These are phyloP conservation scores for Cyaniris semiargus DNA, from an alignment of 2,888 invertebrate genomes.

Conservation along the genomic window DNA sequence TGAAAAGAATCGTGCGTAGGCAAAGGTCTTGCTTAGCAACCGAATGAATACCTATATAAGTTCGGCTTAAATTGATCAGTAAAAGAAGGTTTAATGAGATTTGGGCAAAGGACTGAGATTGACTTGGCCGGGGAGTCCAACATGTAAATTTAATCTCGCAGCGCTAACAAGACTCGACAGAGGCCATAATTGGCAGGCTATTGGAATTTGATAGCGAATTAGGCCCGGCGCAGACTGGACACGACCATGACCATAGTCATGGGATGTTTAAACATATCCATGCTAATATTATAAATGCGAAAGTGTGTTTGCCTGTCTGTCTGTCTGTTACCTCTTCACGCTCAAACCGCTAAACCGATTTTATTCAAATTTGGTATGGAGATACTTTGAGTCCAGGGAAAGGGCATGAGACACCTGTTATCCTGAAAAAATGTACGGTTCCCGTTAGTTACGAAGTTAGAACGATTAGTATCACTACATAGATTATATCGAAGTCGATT, in stretches of 20 bases:
- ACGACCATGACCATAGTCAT: neutral
- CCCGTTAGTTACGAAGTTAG: too few species aligned
- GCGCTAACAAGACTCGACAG: slow-evolving; percentile 32
- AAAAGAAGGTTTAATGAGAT: neutral
- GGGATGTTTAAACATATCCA: neutral
- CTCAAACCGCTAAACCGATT: too few species aligned
- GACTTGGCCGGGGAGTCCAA: slow-evolving; percentile 3
- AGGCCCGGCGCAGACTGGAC: neutral
- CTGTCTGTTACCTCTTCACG: too few species aligned
- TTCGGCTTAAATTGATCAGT: neutral
- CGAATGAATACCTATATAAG: neutral
- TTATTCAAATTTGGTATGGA: too few species aligned
- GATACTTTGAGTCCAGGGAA: too few species aligned
- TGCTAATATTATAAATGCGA: too few species aligned
- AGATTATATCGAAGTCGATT: too few species aligned
- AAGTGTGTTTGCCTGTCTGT: too few species aligned
- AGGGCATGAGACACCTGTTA: too few species aligned
- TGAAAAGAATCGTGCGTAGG: too few species aligned
- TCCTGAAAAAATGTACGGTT: too few species aligned
- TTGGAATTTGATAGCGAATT: slow-evolving; percentile 33
- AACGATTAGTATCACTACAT: too few species aligned
- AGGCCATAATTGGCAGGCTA: slow-evolving; percentile 32
- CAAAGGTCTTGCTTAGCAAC: neutral
- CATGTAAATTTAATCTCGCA: slow-evolving; percentile 33
- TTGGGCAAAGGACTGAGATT: neutral